Base-by-base conservation (phyloP, 2,888 invertebrate genomes). In the Monochamus alternatus region DNA sequence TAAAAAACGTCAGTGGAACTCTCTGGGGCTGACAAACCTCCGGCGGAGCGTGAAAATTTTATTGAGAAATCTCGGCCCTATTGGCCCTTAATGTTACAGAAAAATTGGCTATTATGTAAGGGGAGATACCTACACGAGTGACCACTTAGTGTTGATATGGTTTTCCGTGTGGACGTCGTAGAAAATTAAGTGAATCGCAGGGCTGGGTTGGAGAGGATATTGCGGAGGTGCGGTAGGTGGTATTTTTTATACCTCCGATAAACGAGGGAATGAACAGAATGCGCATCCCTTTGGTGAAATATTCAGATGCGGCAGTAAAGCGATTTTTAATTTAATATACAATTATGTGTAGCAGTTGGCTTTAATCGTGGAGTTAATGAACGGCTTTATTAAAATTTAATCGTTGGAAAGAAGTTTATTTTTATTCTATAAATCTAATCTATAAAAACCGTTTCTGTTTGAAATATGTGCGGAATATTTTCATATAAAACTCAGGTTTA, bases 21-120 rank as follows among this genome's bases (percentile, higher is more conserved):
- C 63, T 43, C 63, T 32, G 52, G 71, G 71, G 71, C 38, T 43
- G 32, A 63, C 62, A 52, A 52, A 14, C 64, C 14, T 58, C 47
- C 51, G 68, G 76, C 43, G 71, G 68, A 74, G 77, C 76, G 76
- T 73, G 76, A 78, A 79, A 78, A 78, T 79, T 79, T 79, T 79
- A 79, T 79, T 79, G 79, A 79, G 79, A 78, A 79, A 79, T 79
- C 79, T 78, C 73, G 73, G 64, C 76, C 76, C 73, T 74, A 75
- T 73, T 76, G 77, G 74, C 76, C 79, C 75, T 75, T 73, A 79
- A 79, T 79, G 79, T 75, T 70, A 64, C 73, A 76, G 75, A 78
- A 75, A 78, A 76, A 79, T 78, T 74, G 73, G 60, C 71, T 60
- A 66, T 73, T 55, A 72, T 73, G 69, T 78, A 67, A 74, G 73